A percentile compares a stretch with the other conserved stretches of the same genome.
Conservation (phyloP, 2,888 invertebrate genomes). For the Clanis bilineata region DNA sequence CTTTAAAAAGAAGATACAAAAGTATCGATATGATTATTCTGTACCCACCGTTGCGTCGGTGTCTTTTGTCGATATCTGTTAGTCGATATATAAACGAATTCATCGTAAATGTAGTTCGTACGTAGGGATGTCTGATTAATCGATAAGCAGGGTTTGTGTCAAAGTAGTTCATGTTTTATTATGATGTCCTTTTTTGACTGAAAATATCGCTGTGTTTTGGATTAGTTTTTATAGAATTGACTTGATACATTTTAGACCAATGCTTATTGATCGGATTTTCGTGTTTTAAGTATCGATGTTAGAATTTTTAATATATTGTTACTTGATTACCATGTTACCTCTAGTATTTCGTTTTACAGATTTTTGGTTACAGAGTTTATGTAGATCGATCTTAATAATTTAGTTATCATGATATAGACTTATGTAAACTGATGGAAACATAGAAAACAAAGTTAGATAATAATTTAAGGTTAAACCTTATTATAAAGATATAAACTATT, state of each 20-base stretch:
- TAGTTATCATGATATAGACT: too few species aligned
- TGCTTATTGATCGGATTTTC: too few species aligned
- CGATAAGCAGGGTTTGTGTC: constrained; percentile 9
- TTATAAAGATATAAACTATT: too few species aligned
- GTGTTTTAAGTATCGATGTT: too few species aligned
- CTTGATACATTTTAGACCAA: neutral
- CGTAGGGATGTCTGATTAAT: neutral
- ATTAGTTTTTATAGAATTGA: neutral
- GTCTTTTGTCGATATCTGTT: constrained; percentile 4
- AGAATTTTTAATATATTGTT: too few species aligned
- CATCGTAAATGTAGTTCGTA: neutral
- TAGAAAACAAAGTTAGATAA: too few species aligned
- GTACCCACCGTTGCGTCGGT: neutral
- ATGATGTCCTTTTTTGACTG: neutral
- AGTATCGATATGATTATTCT: constrained; percentile 6
- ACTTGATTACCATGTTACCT: too few species aligned
- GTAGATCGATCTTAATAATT: too few species aligned
- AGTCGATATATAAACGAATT: neutral
- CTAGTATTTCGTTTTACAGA: too few species aligned
- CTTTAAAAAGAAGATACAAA: neutral
- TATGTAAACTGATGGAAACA: too few species aligned
- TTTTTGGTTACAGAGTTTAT: too few species aligned
- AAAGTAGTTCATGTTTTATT: neutral
- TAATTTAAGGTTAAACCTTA: too few species aligned
- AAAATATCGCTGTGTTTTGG: neutral